Base-by-base conservation (phyloP, 2,113 vertebrate genomes). In the Ailuropoda melanoleuca region DNA sequence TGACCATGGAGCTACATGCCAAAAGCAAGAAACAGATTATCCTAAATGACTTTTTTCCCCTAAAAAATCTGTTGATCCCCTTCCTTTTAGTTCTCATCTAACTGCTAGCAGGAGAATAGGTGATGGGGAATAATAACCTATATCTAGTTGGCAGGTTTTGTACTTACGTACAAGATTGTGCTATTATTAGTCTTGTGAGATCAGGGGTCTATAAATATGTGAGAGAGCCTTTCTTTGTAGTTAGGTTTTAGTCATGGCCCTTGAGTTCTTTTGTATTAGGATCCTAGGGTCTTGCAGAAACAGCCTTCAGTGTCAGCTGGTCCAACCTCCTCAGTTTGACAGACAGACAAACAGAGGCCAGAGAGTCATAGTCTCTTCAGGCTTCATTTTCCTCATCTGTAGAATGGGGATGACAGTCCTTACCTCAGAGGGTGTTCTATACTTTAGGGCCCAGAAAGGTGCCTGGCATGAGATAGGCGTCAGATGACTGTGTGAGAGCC, bases 21-120 rank as follows among this genome's bases (percentile, higher is more conserved):
- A 19, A 82, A 88, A 92, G 26, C 62, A 53, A 92, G 94, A 70
- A 93, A 24, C 62, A 90, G 72, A 55, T 91, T 39, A 91, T 77
- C 37, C 29, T 68, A 74, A 84, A 62, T 68, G 18, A 92, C 13
- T 62, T 72, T 48, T 34, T n/a, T 82, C 26, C 24, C 74, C 11
- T 13, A 53, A 10, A 15, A 55, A 80, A 80, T 29, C 70, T 58
- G 7, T 60, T 48, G 37, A 81, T 70, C 43, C 23, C 23, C 31
- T 97, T 81, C 31, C 21, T 85, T 93, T 90, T 80, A 64, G 46
- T 56, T 70, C 14, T 56, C 29, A 66, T 81, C 34, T 87, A 72
- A 89, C 72, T 93, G 29, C 37, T 90, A 70, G 34, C 48, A 89
- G n/a, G 46, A 90, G 26, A 72, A 48, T 68, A 90, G 70, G 82